phyloP scores from a whole-genome alignment of 2,113 vertebrate genomes.

The Centropus unirufus region DNA sequence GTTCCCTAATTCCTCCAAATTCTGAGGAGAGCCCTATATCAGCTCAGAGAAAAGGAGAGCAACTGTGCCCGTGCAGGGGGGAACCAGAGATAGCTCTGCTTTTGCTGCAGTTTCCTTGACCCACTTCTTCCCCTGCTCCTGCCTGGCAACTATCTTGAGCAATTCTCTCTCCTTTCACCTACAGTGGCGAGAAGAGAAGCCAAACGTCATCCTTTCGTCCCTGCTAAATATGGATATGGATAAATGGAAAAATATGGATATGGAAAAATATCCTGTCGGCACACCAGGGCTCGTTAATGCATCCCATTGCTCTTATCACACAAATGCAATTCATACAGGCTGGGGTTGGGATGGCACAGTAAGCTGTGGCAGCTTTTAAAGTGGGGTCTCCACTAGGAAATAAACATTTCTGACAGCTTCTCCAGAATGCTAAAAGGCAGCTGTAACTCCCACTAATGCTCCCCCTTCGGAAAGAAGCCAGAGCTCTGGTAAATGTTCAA shows the following conservation, averaged over 20 bases:
- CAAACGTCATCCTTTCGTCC: background rate
- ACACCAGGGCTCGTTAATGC: background rate
- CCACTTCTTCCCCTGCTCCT: background rate
- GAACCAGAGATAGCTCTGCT: background rate
- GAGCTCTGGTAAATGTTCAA: background rate
- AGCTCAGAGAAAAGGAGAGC: background rate
- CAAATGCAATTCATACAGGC: background rate
- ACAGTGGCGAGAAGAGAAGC: background rate
- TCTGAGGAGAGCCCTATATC: accelerated
- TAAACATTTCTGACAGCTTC: background rate
- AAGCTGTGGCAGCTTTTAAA: accelerated
- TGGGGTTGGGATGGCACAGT: accelerated
- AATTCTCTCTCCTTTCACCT: conserved; percentile 39
- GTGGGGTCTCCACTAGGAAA: background rate
- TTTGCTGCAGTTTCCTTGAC: conserved; percentile 3
- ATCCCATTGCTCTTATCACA: background rate
- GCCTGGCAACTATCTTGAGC: background rate
- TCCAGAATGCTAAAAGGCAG: background rate
- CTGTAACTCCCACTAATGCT: background rate
- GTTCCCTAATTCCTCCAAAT: background rate
- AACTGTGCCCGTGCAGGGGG: background rate
- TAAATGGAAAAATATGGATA: no score
- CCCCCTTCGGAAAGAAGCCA: background rate
- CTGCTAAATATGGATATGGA: background rate
- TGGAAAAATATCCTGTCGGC: background rate